Evolutionary conservation across 1,140 invertebrate species (phyloP).

Genomic region (Rhagoletis pomonella): DNA sequence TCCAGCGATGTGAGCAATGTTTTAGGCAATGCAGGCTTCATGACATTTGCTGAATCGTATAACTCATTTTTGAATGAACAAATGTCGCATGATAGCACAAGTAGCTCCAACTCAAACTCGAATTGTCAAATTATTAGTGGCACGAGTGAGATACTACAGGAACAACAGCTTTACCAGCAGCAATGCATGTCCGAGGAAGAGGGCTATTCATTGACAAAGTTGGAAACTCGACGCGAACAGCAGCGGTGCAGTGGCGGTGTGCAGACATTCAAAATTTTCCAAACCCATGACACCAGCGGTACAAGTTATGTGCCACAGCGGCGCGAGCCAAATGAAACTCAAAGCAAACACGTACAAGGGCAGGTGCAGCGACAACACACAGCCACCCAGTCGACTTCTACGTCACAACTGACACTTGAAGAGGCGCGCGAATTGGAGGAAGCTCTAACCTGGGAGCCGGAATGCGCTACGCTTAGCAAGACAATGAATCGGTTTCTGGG

Average conservation of each 20-base stretch:
- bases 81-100: conserved; percentile 49
- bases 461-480: conserved; percentile 19
- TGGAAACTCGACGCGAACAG: conserved; percentile 69
- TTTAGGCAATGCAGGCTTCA: conserved; percentile 52
- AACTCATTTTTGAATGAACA: conserved; percentile 66
- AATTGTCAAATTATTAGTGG: conserved; percentile 57
- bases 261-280: conserved; percentile 53
- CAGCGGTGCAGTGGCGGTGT: conserved; percentile 56
- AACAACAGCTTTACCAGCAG: conserved; percentile 70
- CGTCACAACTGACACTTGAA: conserved; percentile 42
- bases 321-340: not conserved
- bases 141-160: conserved; percentile 66
- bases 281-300: conserved; percentile 9
- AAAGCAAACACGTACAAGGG: not conserved
- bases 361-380: conserved; percentile 27
- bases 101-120: conserved; percentile 53
- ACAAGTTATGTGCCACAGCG: not conserved
- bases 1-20: conserved; percentile 56
- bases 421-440: conserved; percentile 8
- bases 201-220: conserved; percentile 69
- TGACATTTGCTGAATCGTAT: conserved; percentile 71
- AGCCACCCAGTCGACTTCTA: not conserved
- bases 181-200: conserved; percentile 64
- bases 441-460: conserved; percentile 35
- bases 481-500: not conserved